Conservation (phyloP, 2,888 invertebrate genomes). For the Artemia sinica region DNA sequence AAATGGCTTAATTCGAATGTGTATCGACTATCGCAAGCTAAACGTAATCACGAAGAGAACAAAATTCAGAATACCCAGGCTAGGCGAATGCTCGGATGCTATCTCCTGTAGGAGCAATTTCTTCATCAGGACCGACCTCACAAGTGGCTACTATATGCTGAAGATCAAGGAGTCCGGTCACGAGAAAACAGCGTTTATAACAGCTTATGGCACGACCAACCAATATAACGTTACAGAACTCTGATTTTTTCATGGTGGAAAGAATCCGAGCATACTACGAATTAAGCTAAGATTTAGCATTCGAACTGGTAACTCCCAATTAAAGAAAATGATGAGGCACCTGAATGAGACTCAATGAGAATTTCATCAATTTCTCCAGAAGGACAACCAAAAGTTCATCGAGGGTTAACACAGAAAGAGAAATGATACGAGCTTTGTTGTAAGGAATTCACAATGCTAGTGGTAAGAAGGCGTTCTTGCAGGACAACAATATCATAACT, state of each 20-base stretch:
- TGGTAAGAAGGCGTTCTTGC: neutral
- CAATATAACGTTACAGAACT: neutral
- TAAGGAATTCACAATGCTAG: neutral
- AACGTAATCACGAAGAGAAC: neutral
- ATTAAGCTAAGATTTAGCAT: too few relatives aligned
- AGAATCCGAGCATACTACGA: too few relatives aligned
- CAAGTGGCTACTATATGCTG: neutral
- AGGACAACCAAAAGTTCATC: neutral
- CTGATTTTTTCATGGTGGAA: too few relatives aligned
- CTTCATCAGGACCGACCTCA: neutral
- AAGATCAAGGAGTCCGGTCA: constrained; percentile 5
- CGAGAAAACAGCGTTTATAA: neutral
- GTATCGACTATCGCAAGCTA: constrained; percentile 27
- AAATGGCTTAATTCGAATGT: constrained; percentile 26
- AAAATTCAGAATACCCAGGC: neutral
- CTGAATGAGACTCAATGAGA: too few relatives aligned
- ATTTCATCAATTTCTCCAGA: neutral
- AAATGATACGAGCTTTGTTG: neutral
- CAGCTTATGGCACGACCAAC: neutral
- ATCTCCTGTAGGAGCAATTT: neutral
- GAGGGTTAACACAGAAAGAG: neutral
- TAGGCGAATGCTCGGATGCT: neutral
- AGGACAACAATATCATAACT: neutral
- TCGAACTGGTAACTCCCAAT: too few relatives aligned
- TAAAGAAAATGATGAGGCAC: too few relatives aligned